These are phyloP conservation scores for Nothoprocta perdicaria DNA, from an alignment of 2,113 vertebrate species.

Conservation along the genomic window DNA sequence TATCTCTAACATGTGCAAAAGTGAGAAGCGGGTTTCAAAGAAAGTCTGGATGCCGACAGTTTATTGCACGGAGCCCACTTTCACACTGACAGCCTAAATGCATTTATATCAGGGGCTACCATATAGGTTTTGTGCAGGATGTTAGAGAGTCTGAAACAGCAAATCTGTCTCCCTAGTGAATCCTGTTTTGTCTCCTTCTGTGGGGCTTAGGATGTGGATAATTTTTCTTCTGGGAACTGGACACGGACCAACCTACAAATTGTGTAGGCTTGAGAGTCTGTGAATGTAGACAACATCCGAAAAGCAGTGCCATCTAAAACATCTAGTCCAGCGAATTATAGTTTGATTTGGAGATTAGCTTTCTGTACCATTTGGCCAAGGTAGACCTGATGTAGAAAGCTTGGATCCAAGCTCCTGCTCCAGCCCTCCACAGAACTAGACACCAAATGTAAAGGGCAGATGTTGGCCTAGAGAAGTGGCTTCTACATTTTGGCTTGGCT, in stretches of 20 bases:
- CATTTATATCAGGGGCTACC: background rate
- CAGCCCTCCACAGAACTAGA: background rate
- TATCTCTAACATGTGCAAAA: background rate
- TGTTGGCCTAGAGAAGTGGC: background rate
- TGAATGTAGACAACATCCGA: background rate
- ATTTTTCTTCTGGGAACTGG: background rate
- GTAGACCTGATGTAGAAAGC: background rate
- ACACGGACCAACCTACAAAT: background rate
- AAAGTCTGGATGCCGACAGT: background rate
- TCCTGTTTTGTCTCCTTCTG: background rate
- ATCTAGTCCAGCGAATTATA: background rate
- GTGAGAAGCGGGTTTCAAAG: background rate
- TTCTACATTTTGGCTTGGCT: background rate
- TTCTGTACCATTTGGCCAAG: background rate
- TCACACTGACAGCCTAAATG: background rate
- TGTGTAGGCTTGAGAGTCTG: background rate
- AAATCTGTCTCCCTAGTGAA: background rate
- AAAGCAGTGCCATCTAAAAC: background rate
- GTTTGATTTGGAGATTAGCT: constrained; percentile 25
- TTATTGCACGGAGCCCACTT: background rate
- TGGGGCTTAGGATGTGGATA: background rate
- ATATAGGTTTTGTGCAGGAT: background rate
- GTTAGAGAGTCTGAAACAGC: background rate
- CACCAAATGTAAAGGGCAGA: background rate
- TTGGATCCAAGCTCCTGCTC: background rate